Evolutionary conservation across 2,888 invertebrate genomes (phyloP).

Genomic region (Mythimna pallens): DNA sequence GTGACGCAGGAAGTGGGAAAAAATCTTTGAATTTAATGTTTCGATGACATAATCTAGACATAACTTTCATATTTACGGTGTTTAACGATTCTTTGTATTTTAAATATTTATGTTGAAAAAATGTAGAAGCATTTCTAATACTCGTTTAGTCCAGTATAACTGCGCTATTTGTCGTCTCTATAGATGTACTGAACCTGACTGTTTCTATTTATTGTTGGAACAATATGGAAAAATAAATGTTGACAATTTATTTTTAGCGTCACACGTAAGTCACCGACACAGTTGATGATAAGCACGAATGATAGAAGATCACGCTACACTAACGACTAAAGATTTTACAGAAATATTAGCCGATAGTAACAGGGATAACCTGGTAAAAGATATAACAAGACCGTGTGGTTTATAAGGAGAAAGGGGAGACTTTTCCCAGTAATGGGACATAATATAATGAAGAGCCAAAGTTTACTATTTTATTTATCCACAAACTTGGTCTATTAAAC

Average conservation of each 20-base stretch:
- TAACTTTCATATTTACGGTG: not conserved
- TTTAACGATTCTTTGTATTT: not conserved
- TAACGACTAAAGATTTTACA: not conserved
- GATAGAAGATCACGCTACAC: not conserved
- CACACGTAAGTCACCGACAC: not conserved
- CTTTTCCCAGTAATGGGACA: not conserved
- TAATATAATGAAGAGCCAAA: not conserved
- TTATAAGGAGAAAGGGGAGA: not conserved
- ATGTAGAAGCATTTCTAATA: not conserved
- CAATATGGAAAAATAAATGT: not conserved
- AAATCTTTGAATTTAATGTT: not conserved
- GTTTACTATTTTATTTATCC: not conserved
- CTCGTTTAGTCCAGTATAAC: not conserved
- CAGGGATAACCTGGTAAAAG: not conserved
- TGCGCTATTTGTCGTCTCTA: not conserved
- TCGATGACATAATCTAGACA: not conserved
- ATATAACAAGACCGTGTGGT: not conserved
- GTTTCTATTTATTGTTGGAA: conserved; percentile 2
- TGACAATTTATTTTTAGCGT: too few species aligned
- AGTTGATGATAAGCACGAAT: not conserved
- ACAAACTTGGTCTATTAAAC: not conserved
- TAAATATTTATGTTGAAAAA: not conserved
- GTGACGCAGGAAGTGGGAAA: not conserved
- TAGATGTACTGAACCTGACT: too few species aligned
- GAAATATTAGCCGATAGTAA: not conserved